Conservation (phyloP, 2,113 vertebrate genomes). For the Myanophis thanlyinensis region DNA sequence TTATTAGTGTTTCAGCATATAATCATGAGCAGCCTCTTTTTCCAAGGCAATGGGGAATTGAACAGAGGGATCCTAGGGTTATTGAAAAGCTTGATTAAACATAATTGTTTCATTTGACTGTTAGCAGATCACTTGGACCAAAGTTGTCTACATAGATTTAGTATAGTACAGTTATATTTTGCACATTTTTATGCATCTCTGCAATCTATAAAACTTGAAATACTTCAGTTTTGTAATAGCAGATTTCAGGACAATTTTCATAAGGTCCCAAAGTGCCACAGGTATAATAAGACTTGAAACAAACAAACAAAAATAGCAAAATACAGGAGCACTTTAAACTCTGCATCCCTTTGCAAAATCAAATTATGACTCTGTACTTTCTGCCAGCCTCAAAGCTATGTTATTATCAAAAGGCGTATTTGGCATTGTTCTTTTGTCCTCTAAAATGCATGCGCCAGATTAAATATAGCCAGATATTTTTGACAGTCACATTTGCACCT, state of each 20-base stretch:
- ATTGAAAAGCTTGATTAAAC: background rate
- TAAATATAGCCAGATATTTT: constrained; percentile 49
- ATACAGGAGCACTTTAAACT: constrained; percentile 21
- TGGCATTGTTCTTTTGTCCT: constrained; percentile 38
- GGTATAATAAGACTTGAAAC: constrained; percentile 9
- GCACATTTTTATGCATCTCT: background rate
- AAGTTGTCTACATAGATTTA: background rate
- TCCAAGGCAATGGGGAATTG: background rate
- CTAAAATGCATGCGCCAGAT: constrained; percentile 38
- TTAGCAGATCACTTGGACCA: background rate
- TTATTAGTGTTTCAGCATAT: background rate
- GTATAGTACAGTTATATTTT: background rate
- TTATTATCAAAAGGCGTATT: constrained; percentile 44
- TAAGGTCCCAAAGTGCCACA: background rate
- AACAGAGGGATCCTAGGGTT: background rate
- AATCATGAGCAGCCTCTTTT: background rate
- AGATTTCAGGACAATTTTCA: background rate
- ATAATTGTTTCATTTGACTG: background rate
- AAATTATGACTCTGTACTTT: constrained; percentile 38
- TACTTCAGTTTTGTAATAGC: background rate
- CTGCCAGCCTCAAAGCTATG: constrained; percentile 43
- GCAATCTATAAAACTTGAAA: background rate
- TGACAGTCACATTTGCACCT: constrained; percentile 53
- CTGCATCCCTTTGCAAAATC: constrained; percentile 27
- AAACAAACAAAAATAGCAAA: constrained; percentile 6